Conservation (phyloP, 2,113 vertebrate species). For the Pterocles gutturalis region DNA sequence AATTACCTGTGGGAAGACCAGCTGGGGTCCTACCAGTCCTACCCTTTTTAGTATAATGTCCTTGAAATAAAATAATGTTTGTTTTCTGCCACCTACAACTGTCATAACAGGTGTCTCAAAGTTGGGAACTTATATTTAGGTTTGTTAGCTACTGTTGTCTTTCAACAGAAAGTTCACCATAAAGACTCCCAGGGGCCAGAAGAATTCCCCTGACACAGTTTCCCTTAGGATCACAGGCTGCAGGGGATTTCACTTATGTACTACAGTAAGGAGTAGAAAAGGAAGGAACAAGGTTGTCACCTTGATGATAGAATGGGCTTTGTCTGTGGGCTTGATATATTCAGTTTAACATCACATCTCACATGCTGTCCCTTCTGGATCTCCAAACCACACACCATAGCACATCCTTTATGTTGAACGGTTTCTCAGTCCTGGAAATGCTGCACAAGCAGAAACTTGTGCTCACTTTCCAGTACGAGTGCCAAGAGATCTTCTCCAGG, state of each 20-base stretch:
- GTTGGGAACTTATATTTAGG: not conserved
- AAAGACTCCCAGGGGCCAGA: not conserved
- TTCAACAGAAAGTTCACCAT: not conserved
- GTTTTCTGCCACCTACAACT: not conserved
- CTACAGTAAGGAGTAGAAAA: rapidly evolving
- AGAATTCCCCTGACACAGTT: not conserved
- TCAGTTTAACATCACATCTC: not conserved
- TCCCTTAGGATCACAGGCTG: not conserved
- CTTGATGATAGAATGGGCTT: not conserved
- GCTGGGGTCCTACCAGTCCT: not conserved
- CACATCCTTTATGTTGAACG: not conserved
- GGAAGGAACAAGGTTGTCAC: not conserved
- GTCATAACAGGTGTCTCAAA: not conserved
- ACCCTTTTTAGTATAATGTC: not conserved
- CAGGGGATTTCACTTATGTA: not conserved
- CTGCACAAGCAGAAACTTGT: not conserved
- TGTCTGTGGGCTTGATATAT: not conserved
- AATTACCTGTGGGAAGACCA: not conserved
- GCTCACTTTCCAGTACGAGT: not conserved
- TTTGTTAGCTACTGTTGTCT: not conserved
- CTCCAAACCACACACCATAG: not conserved
- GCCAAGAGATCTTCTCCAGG: not conserved
- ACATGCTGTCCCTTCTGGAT: too few species aligned
- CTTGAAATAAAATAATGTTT: not conserved
- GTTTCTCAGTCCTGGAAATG: not conserved